Evolutionary conservation across 2,888 invertebrate species (phyloP), one percentile per base, ranked within the genome.

Genomic region (Drosophila subquinaria): DNA sequence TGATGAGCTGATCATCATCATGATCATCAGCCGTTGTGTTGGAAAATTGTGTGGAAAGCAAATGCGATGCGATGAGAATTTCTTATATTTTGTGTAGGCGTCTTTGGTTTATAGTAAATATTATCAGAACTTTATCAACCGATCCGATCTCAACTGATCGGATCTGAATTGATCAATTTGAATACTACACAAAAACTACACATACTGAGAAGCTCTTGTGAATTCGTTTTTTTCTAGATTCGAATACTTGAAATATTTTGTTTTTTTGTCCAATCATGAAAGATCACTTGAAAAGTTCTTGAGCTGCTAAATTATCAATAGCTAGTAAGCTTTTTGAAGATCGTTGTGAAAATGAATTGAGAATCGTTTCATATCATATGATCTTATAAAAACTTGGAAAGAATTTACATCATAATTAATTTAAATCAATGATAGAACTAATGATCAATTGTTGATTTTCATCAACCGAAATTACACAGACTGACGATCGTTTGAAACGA

Each of bases 31-130:
- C 33, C 47, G 43, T 30, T 27, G 23, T 40, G 20, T 36, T 45
- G 62, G 57, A 75, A 79, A 78, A 72, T 66, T 79, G 71, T 78
- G 79, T 78, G 77, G 72, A 78, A 78, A 78, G 75, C 68, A 75
- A 74, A 76, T 55, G 64, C 61, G 76, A 76, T 76, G 51, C 59
- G 69, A 48, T 69, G 50, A 20, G 67, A 27, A 76, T 71, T 72
- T 76, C 38, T 48, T 51, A 38, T 36, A 33, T 30, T 57, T 23
- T 60, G 51, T 60, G 76, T 76, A 64, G 76, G 76, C 77, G 76
- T 60, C 33, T 15, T 63, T 61, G 55, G 35, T 62, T 50, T 51
- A 40, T 43, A 40, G 35, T 40, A 51, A 38, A 50, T 36, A 62
- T 63, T 45, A 66, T 67, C 67, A 51, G 50, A 52, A 55, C 33